These are phyloP conservation scores for Alectura lathami DNA, from an alignment of 2,113 vertebrate species.

Conservation along the genomic window DNA sequence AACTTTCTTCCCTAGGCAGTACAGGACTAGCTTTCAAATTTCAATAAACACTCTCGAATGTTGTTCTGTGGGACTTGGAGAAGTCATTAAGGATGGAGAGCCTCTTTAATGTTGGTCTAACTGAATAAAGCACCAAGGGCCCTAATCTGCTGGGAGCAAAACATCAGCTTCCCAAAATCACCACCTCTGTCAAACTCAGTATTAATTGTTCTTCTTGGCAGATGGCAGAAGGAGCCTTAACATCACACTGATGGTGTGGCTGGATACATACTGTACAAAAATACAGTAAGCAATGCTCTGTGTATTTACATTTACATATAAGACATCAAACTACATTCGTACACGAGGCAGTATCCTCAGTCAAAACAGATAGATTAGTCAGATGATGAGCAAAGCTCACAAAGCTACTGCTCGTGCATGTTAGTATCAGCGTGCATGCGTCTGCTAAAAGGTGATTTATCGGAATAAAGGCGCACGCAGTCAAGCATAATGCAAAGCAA, in stretches of 20 bases:
- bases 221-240: neutral
- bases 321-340: neutral
- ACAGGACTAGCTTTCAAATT: constrained; percentile 26
- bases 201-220: neutral
- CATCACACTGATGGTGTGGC: neutral
- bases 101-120: neutral
- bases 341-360: neutral
- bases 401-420: neutral
- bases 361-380: neutral
- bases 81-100: constrained; percentile 37
- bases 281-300: neutral
- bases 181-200: neutral
- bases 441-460: neutral
- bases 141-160: constrained; percentile 1
- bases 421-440: neutral
- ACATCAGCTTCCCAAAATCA: neutral
- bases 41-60: constrained; percentile 31
- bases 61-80: constrained; percentile 2
- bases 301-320: neutral
- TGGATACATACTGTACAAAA: neutral
- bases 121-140: neutral
- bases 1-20: constrained; percentile 22
- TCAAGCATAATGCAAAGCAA: neutral
- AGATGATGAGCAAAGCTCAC: neutral
- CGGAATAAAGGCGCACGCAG: neutral